Evolutionary conservation across 23 tunicate species (phyloP).

Genomic region (Ciona savignyi): DNA sequence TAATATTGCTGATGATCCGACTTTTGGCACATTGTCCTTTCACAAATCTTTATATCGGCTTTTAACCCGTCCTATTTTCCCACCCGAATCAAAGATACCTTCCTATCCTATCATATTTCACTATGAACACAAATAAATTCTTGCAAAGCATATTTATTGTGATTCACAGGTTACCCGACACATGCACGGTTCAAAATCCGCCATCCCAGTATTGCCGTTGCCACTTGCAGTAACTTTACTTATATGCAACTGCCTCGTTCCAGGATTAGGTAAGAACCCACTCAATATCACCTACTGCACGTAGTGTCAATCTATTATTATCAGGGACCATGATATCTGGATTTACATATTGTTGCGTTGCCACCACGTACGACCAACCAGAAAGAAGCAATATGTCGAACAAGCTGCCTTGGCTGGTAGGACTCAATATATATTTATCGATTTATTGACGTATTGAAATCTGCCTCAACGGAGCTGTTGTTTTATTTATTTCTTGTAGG

Average conservation of each 20-base stretch:
- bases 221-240: conserved; percentile 35
- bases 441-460: no score
- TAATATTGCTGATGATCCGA: no score
- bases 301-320: background rate
- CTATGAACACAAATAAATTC: no score
- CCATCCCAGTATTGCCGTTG: conserved; percentile 66
- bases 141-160: no score
- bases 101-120: no score
- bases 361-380: conserved; percentile 58
- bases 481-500: no score
- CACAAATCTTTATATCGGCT: no score
- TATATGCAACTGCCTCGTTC: conserved; percentile 51
- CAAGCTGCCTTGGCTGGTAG: conserved; percentile 69
- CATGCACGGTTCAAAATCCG: conserved; percentile 57
- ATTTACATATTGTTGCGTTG: conserved; percentile 65
- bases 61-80: no score
- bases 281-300: background rate
- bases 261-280: conserved; percentile 64
- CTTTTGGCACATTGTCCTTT: no score
- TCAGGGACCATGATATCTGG: conserved; percentile 79
- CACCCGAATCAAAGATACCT: no score
- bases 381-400: conserved; percentile 25
- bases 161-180: conserved; percentile 26
- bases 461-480: no score
- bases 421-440: no score